Conservation (phyloP, 2,888 invertebrate species). For the Drosophila nigritarsus region DNA sequence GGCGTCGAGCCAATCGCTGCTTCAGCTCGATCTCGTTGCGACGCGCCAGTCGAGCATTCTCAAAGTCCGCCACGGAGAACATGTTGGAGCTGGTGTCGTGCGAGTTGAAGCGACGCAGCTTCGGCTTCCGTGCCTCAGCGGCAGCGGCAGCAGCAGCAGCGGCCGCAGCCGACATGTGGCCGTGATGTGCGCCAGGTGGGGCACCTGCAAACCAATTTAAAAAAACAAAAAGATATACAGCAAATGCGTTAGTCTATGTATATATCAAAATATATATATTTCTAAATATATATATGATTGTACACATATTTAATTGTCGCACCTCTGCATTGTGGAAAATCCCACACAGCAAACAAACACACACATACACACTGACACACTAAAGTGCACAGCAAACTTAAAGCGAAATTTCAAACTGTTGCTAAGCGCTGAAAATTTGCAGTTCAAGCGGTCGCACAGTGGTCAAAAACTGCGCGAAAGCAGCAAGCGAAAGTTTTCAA, state of each 20-base stretch:
- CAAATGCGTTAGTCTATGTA: slow-evolving; percentile 56
- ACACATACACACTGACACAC: slow-evolving; percentile 5
- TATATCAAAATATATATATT: slow-evolving; percentile 4
- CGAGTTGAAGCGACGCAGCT: slow-evolving; percentile 84
- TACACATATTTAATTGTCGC: slow-evolving; percentile 21
- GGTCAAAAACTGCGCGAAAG: slow-evolving; percentile 20
- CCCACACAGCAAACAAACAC: slow-evolving; percentile 54
- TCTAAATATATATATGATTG: slow-evolving; percentile 22
- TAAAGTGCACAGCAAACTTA: slow-evolving; percentile 41
- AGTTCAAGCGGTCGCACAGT: slow-evolving; percentile 58
- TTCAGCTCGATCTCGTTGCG: slow-evolving; percentile 85
- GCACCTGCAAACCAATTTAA: slow-evolving; percentile 52
- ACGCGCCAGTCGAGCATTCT: slow-evolving; percentile 84
- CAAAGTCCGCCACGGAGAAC: slow-evolving; percentile 85
- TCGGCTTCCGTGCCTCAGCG: slow-evolving; percentile 83
- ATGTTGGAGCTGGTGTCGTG: slow-evolving; percentile 85
- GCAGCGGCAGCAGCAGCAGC: slow-evolving; percentile 55
- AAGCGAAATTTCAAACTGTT: slow-evolving; percentile 61
- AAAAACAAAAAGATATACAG: slow-evolving; percentile 6
- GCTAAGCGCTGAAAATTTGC: slow-evolving; percentile 72
- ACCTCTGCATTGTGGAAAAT: slow-evolving; percentile 60
- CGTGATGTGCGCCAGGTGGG: slow-evolving; percentile 67
- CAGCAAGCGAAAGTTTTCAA: slow-evolving; percentile 2
- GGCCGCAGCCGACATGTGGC: slow-evolving; percentile 53
- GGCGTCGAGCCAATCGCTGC: slow-evolving; percentile 82